phyloP scores from a whole-genome alignment of 2,797 vertebrate species.

The Salmo trutta region DNA sequence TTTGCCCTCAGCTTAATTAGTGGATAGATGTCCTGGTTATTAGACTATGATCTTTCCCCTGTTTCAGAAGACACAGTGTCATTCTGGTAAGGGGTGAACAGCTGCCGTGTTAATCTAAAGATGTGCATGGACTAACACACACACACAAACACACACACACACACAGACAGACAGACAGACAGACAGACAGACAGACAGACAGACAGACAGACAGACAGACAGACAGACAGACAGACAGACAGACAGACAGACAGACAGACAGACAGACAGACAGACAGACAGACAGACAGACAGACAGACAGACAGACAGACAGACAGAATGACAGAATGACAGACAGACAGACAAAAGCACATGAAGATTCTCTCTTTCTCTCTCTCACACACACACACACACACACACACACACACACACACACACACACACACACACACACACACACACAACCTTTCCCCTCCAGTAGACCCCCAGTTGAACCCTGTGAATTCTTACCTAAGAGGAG shows the following conservation, averaged over 20 bases:
- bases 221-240: too few relatives aligned
- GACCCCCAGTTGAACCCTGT: not conserved
- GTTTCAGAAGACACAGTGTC: constrained; percentile 56
- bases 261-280: not conserved
- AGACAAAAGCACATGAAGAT: too few relatives aligned
- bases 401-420: too few relatives aligned
- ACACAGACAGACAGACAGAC: not conserved
- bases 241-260: too few relatives aligned
- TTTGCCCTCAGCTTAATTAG: constrained; percentile 44
- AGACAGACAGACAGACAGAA: too few relatives aligned
- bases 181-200: not conserved
- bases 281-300: too few relatives aligned
- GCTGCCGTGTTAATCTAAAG: constrained; percentile 58
- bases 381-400: too few relatives aligned
- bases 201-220: not conserved
- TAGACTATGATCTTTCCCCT: constrained; percentile 65
- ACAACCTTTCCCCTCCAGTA: not conserved
- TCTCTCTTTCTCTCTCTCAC: too few relatives aligned
- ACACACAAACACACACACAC: not conserved
- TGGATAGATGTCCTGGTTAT: constrained; percentile 57
- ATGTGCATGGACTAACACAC: constrained; percentile 22
- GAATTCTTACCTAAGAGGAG: constrained; percentile 58
- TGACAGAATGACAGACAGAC: fast-evolving
- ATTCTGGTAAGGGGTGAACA: constrained; percentile 64
- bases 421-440: too few relatives aligned